Conservation (phyloP, 2,888 invertebrate species). For the Linnaemya vulpina region DNA sequence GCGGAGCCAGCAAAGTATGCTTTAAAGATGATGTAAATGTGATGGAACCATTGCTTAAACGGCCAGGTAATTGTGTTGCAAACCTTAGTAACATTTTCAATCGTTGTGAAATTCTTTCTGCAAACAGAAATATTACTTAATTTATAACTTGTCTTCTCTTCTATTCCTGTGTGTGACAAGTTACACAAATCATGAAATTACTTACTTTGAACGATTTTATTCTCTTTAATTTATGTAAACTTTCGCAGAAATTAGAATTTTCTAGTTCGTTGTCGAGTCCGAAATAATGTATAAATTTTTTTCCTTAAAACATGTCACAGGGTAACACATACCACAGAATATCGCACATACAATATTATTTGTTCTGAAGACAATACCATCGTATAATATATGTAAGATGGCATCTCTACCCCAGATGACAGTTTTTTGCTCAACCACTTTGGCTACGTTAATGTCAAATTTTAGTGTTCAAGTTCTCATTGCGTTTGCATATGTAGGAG, state of each 20-base stretch:
- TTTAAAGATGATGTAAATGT: slow-evolving; percentile 54
- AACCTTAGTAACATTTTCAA: slow-evolving; percentile 78
- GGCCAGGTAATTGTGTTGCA: slow-evolving; percentile 73
- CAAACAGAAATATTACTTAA: neutral
- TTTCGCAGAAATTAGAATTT: slow-evolving; percentile 45
- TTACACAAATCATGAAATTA: neutral
- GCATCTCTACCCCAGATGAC: no score
- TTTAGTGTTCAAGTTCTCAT: no score
- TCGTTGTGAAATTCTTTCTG: slow-evolving; percentile 76
- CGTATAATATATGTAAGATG: no score
- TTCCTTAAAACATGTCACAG: no score
- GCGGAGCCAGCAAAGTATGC: slow-evolving; percentile 41
- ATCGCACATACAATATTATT: no score
- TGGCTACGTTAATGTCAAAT: no score
- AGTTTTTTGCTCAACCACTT: no score
- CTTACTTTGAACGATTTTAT: slow-evolving; percentile 15
- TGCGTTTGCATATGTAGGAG: no score
- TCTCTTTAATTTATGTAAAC: slow-evolving; percentile 28
- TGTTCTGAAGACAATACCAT: no score
- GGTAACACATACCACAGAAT: no score
- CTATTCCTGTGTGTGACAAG: neutral
- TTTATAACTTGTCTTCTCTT: neutral
- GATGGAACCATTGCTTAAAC: slow-evolving; percentile 52
- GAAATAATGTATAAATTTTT: neutral
- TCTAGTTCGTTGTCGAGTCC: slow-evolving; percentile 19